Evolutionary conservation across 2,888 invertebrate species (phyloP).

Genomic region (Coenonympha arcania): DNA sequence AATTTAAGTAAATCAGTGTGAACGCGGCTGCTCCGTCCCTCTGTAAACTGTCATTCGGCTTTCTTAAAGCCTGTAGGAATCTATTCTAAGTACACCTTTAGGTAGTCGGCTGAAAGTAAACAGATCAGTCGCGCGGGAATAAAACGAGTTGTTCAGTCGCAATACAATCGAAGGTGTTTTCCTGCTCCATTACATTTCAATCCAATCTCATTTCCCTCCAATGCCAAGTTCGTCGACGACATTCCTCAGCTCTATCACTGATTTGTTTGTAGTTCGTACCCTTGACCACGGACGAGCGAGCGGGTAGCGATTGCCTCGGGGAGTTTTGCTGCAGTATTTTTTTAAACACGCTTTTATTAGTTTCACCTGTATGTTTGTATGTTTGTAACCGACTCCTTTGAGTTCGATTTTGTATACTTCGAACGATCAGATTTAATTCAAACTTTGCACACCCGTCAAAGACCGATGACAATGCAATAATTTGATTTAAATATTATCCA

Average conservation of each 20-base stretch:
- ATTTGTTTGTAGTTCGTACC: conserved; percentile 58
- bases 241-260: conserved; percentile 49
- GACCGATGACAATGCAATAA: too few species aligned
- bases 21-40: too few species aligned
- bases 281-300: conserved; percentile 33
- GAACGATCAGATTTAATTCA: too few species aligned
- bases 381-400: too few species aligned
- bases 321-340: not conserved
- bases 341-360: too few species aligned
- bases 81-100: not conserved
- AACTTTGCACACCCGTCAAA: too few species aligned
- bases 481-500: too few species aligned
- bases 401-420: too few species aligned
- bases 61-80: too few species aligned
- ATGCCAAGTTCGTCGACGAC: conserved; percentile 57
- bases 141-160: conserved; percentile 7
- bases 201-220: conserved; percentile 53
- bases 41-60: too few species aligned
- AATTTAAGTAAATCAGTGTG: too few species aligned
- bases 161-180: conserved; percentile 15
- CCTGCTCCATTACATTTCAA: conserved; percentile 49
- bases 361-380: too few species aligned
- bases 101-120: not conserved
- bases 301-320: conserved; percentile 19
- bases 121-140: not conserved